Percentiles rank a stretch among this genome's conserved stretches.
Conservation (phyloP, 2,888 invertebrate species). For the Bibio marci region DNA sequence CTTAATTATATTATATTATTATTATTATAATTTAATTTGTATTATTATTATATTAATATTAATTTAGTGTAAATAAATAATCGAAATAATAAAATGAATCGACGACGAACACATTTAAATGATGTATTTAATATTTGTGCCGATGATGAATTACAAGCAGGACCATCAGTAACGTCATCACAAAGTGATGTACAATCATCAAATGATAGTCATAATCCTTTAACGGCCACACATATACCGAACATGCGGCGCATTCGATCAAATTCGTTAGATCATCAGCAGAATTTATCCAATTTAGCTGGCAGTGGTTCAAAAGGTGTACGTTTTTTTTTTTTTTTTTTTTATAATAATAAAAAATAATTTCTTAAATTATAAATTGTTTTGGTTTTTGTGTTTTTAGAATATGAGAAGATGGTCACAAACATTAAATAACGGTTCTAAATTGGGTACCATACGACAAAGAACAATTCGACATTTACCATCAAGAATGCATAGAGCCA, state of each 20-base stretch:
- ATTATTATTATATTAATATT: not conserved
- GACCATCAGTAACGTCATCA: constrained; percentile 12
- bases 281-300: too few relatives aligned
- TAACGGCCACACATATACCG: constrained; percentile 6
- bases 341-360: not conserved
- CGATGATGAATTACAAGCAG: constrained; percentile 13
- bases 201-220: constrained; percentile 13
- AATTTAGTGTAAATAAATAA: not conserved
- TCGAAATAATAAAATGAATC: not conserved
- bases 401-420: constrained; percentile 18
- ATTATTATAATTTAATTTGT: too few relatives aligned
- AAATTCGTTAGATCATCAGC: not conserved
- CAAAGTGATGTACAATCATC: constrained; percentile 14
- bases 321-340: not conserved
- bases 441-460: constrained; percentile 6
- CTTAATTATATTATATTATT: too few relatives aligned
- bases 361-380: not conserved
- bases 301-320: constrained; percentile 1
- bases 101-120: not conserved
- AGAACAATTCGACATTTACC: constrained; percentile 13
- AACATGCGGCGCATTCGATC: not conserved
- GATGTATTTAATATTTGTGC: constrained; percentile 5
- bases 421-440: constrained; percentile 14
- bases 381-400: not conserved
- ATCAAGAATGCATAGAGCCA: constrained; percentile 11